Percentiles rank a stretch among this genome's conserved stretches.
These are phyloP conservation scores for Drosophila leontia DNA, from an alignment of 1,140 invertebrate species.

Conservation along the genomic window DNA sequence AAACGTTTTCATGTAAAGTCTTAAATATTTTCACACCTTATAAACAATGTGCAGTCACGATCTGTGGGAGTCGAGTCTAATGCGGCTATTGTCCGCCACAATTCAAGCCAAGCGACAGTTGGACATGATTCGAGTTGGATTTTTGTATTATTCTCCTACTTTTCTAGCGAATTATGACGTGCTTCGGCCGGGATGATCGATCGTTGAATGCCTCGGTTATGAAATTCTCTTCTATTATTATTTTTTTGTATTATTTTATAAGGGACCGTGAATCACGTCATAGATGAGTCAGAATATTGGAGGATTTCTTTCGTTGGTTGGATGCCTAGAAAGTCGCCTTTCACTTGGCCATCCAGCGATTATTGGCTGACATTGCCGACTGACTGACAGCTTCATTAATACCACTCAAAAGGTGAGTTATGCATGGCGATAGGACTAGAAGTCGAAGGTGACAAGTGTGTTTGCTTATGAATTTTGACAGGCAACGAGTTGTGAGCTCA, in stretches of 20 bases:
- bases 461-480: conserved; percentile 79
- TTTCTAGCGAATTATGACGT: conserved; percentile 82
- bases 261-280: conserved; percentile 33
- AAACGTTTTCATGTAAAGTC: conserved; percentile 81
- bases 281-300: conserved; percentile 63
- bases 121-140: conserved; percentile 47
- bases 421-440: conserved; percentile 44
- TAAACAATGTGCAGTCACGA: conserved; percentile 83
- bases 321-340: conserved; percentile 43
- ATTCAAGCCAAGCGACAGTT: conserved; percentile 71
- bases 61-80: conserved; percentile 58
- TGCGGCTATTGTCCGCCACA: conserved; percentile 73
- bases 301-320: conserved; percentile 24
- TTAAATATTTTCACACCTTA: conserved; percentile 85
- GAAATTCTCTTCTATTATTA: conserved; percentile 28
- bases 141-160: conserved; percentile 43
- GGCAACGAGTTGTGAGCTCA: conserved; percentile 52
- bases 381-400: conserved; percentile 81
- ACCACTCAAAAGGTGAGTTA: conserved; percentile 45
- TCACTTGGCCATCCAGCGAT: conserved; percentile 41
- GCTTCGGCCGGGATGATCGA: conserved; percentile 65
- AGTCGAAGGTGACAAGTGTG: conserved; percentile 79
- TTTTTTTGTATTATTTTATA: not conserved
- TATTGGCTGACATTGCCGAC: conserved; percentile 52
- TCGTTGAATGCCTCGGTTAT: conserved; percentile 73